Percentiles rank a stretch among this genome's conserved stretches.
phyloP scores from a whole-genome alignment of 2,888 invertebrate genomes.

The Epistrophe eligans region DNA sequence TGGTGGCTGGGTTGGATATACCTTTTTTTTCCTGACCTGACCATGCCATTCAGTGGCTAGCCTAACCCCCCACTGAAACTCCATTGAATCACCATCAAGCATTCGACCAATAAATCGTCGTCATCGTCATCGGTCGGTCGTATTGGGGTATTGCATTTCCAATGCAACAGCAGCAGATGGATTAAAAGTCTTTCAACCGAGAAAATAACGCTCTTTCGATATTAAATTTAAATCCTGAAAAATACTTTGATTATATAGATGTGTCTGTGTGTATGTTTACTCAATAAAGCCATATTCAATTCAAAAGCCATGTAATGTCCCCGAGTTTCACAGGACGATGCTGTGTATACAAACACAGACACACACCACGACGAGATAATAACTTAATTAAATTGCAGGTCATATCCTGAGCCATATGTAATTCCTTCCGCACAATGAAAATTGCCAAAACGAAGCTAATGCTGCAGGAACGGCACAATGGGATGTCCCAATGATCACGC shows the following conservation, averaged over 20 bases:
- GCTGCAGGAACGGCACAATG: background rate
- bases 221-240: slow-evolving; percentile 69
- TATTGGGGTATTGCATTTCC: slow-evolving; percentile 2
- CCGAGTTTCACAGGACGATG: background rate
- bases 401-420: slow-evolving; percentile 69
- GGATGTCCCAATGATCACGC: background rate
- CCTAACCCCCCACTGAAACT: slow-evolving; percentile 20
- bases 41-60: slow-evolving; percentile 9
- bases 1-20: background rate
- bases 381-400: slow-evolving; percentile 76
- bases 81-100: slow-evolving; percentile 39
- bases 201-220: slow-evolving; percentile 68
- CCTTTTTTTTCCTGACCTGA: background rate
- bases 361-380: slow-evolving; percentile 54
- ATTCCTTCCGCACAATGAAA: slow-evolving; percentile 73
- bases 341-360: background rate
- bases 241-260: slow-evolving; percentile 11
- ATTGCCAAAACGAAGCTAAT: slow-evolving; percentile 35
- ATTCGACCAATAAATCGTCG: slow-evolving; percentile 56
- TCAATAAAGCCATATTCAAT: slow-evolving; percentile 52
- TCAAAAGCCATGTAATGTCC: slow-evolving; percentile 46
- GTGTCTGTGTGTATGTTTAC: background rate
- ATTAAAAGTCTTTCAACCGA: slow-evolving; percentile 73
- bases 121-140: background rate
- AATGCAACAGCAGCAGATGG: slow-evolving; percentile 54